Conservation (phyloP, 2,888 invertebrate genomes). For the Baccha elongata region DNA sequence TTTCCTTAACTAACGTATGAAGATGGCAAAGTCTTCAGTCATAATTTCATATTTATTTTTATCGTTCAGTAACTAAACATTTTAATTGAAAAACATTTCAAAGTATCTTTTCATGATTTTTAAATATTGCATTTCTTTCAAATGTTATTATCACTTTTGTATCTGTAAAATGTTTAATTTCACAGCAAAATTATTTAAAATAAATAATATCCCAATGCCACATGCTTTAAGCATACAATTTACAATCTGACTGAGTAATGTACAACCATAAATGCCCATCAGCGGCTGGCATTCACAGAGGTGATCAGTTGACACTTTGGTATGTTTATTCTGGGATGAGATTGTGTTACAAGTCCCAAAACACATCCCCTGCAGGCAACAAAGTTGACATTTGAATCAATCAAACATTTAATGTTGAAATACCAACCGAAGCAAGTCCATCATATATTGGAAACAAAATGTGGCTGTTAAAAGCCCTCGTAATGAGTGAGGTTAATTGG, state of each 20-base stretch:
- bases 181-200: neutral
- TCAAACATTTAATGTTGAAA: constrained; percentile 1
- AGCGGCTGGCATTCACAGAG: constrained; percentile 49
- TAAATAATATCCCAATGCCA: constrained; percentile 23
- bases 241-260: neutral
- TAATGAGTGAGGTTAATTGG: constrained; percentile 64
- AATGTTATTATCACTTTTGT: too few species aligned
- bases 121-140: too few species aligned
- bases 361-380: constrained; percentile 11
- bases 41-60: too few species aligned
- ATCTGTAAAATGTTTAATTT: too few species aligned
- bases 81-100: too few species aligned
- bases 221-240: neutral
- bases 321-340: neutral
- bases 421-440: neutral
- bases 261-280: constrained; percentile 33
- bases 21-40: too few species aligned
- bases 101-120: too few species aligned
- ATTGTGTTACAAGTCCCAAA: neutral
- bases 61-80: too few species aligned
- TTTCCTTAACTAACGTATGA: too few species aligned
- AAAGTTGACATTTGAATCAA: constrained; percentile 9
- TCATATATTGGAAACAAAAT: constrained; percentile 16
- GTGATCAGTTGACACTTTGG: constrained; percentile 59
- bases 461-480: constrained; percentile 52